Conservation (phyloP, 2,888 invertebrate species). For the Pristionchus exspectatus region DNA sequence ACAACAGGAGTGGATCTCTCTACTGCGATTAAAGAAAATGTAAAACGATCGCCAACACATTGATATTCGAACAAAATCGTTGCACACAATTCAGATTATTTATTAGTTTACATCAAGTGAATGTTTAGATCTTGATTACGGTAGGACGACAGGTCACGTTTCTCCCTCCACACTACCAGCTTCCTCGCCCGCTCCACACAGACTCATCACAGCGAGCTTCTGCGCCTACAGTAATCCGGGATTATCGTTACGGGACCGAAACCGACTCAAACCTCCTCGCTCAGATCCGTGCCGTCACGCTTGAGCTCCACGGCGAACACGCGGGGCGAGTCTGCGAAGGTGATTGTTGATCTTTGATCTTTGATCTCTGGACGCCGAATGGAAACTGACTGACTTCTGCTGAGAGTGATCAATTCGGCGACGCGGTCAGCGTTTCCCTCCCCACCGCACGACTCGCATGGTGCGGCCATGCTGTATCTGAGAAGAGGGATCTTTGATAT, state of each 20-base stretch:
- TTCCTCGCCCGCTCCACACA: background rate
- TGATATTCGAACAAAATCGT: no score
- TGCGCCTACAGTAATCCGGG: background rate
- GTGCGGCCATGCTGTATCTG: background rate
- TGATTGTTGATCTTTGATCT: no score
- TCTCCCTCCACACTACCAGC: background rate
- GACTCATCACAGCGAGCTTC: background rate
- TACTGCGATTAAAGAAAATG: no score
- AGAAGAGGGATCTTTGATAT: background rate
- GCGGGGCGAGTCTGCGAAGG: no score
- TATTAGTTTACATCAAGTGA: background rate
- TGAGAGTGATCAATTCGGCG: background rate
- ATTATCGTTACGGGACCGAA: background rate
- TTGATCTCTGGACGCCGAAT: background rate
- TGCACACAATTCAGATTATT: background rate
- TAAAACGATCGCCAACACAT: no score
- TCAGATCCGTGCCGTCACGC: no score
- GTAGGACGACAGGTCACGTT: background rate
- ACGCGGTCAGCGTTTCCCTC: background rate
- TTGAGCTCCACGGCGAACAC: no score
- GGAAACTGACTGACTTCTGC: background rate
- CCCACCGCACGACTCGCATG: background rate
- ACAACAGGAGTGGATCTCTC: no score
- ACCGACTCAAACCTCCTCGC: background rate
- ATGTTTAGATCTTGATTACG: background rate